Evolutionary conservation across 2,888 invertebrate genomes (phyloP).

Genomic region (Chalcosyrphus nemorum): DNA sequence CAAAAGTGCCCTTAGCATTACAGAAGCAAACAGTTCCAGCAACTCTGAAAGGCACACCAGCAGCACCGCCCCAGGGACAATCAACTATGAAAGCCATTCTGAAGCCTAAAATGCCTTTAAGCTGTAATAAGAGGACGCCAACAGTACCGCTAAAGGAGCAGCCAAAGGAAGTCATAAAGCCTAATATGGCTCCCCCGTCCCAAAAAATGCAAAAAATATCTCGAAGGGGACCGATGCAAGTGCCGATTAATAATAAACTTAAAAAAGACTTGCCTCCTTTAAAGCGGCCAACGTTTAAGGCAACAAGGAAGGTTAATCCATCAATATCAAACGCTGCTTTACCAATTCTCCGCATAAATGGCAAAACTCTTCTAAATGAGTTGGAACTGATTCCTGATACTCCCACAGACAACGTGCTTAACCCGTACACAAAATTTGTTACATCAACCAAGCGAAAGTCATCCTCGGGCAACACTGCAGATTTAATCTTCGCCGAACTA

Average conservation of each 20-base stretch:
- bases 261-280: too few species aligned
- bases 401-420: conserved; percentile 24
- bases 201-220: neutral
- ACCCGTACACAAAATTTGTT: conserved; percentile 65
- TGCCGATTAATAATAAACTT: conserved; percentile 10
- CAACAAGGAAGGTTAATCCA: conserved; percentile 37
- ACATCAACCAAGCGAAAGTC: conserved; percentile 75
- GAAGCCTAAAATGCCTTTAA: neutral
- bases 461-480: neutral
- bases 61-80: neutral
- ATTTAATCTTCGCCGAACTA: conserved; percentile 29
- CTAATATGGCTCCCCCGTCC: conserved; percentile 7
- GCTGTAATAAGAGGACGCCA: too few species aligned
- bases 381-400: conserved; percentile 60
- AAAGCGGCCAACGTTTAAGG: conserved; percentile 69
- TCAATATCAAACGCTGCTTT: conserved; percentile 16
- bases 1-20: too few species aligned
- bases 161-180: too few species aligned
- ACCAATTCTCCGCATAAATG: conserved; percentile 24
- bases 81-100: too few species aligned
- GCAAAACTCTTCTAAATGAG: conserved; percentile 22
- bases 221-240: neutral
- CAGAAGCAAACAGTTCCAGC: too few species aligned
- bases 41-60: neutral
- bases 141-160: too few species aligned